Conservation (phyloP, 2,797 vertebrate genomes). For the Acipenser transmontanus region DNA sequence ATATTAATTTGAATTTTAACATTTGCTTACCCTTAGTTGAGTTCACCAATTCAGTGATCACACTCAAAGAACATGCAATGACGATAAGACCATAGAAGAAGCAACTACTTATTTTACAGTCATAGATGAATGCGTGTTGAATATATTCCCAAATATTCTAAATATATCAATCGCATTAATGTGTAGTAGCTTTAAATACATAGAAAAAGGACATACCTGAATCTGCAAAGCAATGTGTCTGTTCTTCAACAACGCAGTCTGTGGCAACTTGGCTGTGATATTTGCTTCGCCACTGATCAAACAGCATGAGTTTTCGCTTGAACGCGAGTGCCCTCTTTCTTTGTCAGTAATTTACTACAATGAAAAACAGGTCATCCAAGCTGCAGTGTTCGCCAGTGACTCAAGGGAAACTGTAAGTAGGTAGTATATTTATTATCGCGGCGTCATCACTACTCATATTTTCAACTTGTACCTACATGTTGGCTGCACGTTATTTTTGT, state of each 20-base stretch:
- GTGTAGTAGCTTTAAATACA: not conserved
- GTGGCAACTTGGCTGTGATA: conserved; percentile 47
- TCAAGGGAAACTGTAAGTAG: conserved; percentile 12
- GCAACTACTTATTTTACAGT: not conserved
- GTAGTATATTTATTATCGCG: too few species aligned
- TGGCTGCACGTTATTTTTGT: too few species aligned
- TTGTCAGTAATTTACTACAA: conserved; percentile 72
- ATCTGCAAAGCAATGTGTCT: conserved; percentile 52
- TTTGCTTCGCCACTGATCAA: conserved; percentile 58
- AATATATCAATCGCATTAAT: not conserved
- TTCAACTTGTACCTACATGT: too few species aligned
- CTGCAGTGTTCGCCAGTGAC: conserved; percentile 55
- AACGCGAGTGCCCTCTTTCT: conserved; percentile 82
- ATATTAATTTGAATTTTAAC: not conserved
- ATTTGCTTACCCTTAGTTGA: conserved; percentile 5
- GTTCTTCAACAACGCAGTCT: conserved; percentile 51
- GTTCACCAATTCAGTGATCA: conserved; percentile 13
- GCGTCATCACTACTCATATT: too few species aligned
- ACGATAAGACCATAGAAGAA: conserved; percentile 8
- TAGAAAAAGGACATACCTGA: conserved; percentile 60
- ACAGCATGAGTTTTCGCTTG: conserved; percentile 43
- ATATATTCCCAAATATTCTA: conserved; percentile 22
- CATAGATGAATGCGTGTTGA: conserved; percentile 15
- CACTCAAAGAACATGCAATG: conserved; percentile 10
- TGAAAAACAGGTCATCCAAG: conserved; percentile 77